Percentiles rank a stretch among this genome's conserved stretches.
Conservation (phyloP, 2,888 invertebrate species). For the Acronicta psi region DNA sequence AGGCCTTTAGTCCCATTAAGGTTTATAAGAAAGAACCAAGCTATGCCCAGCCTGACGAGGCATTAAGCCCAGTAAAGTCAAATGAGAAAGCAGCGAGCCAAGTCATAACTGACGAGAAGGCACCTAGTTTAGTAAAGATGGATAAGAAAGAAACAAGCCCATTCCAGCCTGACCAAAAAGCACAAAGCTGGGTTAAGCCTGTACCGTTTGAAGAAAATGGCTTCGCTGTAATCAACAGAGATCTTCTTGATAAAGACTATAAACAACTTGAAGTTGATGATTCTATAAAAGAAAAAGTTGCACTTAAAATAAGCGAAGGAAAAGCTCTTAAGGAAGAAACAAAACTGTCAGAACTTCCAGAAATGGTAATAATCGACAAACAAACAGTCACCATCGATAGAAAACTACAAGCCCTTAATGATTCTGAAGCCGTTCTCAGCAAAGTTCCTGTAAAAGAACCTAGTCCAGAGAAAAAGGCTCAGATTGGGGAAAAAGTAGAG, state of each 20-base stretch:
- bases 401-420: slow-evolving; percentile 25
- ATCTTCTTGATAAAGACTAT: slow-evolving; percentile 72
- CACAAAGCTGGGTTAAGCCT: background rate
- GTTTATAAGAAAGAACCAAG: slow-evolving; percentile 11
- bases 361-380: slow-evolving; percentile 73
- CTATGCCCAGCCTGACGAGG: background rate
- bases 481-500: slow-evolving; percentile 40
- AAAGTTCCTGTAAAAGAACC: slow-evolving; percentile 69
- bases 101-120: slow-evolving; percentile 12
- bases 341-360: slow-evolving; percentile 50
- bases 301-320: background rate
- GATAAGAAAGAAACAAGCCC: slow-evolving; percentile 18
- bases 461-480: slow-evolving; percentile 68
- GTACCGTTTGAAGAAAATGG: slow-evolving; percentile 39
- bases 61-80: background rate
- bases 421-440: slow-evolving; percentile 51
- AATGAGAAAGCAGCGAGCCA: slow-evolving; percentile 20
- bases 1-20: slow-evolving; percentile 11
- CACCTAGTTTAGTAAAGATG: background rate
- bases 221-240: slow-evolving; percentile 65
- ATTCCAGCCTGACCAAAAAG: slow-evolving; percentile 1
- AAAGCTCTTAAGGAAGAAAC: slow-evolving; percentile 1
- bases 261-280: slow-evolving; percentile 48
- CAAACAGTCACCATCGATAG: slow-evolving; percentile 66
- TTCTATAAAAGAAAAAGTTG: slow-evolving; percentile 20